Evolutionary conservation across 2,113 vertebrate genomes (phyloP), one percentile per base, ranked within the genome.

Genomic region (Gnathonemus echidnorhynchus): DNA sequence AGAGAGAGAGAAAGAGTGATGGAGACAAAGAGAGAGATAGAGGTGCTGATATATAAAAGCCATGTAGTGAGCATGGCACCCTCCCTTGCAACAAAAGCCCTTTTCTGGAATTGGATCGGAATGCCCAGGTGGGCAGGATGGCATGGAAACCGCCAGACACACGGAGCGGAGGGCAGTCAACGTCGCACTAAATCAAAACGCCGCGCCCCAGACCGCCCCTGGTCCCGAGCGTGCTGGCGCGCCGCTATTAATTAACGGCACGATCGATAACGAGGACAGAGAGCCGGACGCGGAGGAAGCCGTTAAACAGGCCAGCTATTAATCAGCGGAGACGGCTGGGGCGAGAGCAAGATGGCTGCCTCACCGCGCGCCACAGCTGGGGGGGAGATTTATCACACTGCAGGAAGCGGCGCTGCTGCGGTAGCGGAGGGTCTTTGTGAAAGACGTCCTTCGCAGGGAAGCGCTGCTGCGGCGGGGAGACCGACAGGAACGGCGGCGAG

Each of bases 241-340:
- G 50, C 70, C 45, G 49, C 62, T 89, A 53, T 39, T 89, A 89
- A 90, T 87, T 77, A 89, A 84, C 39, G 15, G 3, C 13, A 10
- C 84, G 46, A 90, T 91, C 84, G 56, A 89, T 89, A 89, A 89
- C 83, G 88, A 56, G 62, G 48, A 86, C 89, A 50, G 89, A 88
- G 58, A 24, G 77, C 42, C 31, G 84, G 6, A 46, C 46, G 62
- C 49, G 42, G 39, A 86, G 74, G 88, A 90, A 89, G 70, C 83
- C 19, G 83, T 87, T 66, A 85, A 87, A 77, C 27, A 56, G 88
- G n/a, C 48, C 15, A 88, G 42, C 88, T 88, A 90, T 91, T 87
- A 90, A 91, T 91, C 91, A 90, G 24, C 13, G 15, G 11, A 39
- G 90, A 90, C 89, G 39, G 80, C 89, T 48, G 45, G 87, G 70